Evolutionary conservation across 1,140 invertebrate species (phyloP), one percentile per base, ranked within the genome.

Genomic region (Meloidogyne exigua): DNA sequence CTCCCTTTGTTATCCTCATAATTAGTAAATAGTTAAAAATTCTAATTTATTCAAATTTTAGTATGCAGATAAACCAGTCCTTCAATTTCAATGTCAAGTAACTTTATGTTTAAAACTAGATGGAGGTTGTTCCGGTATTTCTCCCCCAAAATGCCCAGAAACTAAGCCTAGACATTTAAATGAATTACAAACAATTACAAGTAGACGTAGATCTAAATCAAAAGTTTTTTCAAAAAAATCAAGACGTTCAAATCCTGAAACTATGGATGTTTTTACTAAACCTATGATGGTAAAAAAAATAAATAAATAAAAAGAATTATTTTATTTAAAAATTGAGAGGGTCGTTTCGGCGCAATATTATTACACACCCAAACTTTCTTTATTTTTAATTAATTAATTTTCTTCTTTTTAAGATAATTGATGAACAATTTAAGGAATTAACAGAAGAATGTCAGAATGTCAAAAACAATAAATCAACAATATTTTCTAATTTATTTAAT

Each of bases 21-120:
- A n/a, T n/a, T n/a, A n/a, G n/a, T n/a, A n/a, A n/a, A n/a, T n/a
- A n/a, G n/a, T n/a, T n/a, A n/a, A n/a, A n/a, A n/a, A n/a, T n/a
- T n/a, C 7, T 32, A 3, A 32, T 32, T 32, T 32, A 32, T 23
- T 28, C 63, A 25, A 28, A 18, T 13, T n/a, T 21, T 62, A 73
- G 72, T 87, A 87, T 77, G 85, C 85, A 0, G 85, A 87, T 66
- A 68, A 82, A 15, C 85, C 85, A 7, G 86, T 87, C n/a, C 76
- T 88, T 1, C 85, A 88, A 75, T 87, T 87, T 69, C 86, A 88
- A 63, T 87, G 85, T 65, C 86, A 87, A 78, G 78, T 86, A 12
- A 87, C 86, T 9, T 75, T 87, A 10, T 87, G 85, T 77, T 44
- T 88, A 28, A 87, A 88, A 78, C 77, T 80, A n/a, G 85, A 87